Percentiles rank a stretch among this genome's conserved stretches.
phyloP scores from a whole-genome alignment of 2,113 vertebrate species.

The Marmota monax region DNA sequence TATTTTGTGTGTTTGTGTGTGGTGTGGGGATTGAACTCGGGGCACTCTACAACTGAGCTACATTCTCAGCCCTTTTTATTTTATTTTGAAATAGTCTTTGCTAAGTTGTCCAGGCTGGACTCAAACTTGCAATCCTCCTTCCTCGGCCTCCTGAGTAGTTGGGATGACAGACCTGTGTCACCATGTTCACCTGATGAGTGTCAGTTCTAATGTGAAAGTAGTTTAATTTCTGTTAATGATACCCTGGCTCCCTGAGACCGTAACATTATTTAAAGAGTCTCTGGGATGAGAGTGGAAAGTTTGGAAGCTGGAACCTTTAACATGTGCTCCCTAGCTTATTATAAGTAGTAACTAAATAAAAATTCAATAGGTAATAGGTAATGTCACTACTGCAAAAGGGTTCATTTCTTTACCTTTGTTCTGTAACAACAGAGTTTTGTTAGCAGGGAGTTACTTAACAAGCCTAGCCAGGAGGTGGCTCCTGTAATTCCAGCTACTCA shows the following conservation, averaged over 20 bases:
- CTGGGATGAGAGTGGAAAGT: background rate
- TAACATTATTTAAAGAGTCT: rapidly evolving
- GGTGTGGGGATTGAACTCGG: too few species aligned
- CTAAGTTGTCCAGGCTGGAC: too few species aligned
- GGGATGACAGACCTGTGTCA: background rate
- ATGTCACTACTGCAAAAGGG: background rate
- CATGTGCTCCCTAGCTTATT: background rate
- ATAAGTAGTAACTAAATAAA: background rate
- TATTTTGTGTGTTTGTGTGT: too few species aligned
- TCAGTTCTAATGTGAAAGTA: rapidly evolving
- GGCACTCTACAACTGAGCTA: too few species aligned
- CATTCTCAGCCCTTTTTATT: too few species aligned
- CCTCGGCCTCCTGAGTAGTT: too few species aligned
- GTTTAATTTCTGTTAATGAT: background rate
- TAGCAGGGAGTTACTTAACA: background rate
- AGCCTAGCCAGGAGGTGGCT: background rate
- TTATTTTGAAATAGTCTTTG: too few species aligned
- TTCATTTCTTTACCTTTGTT: background rate
- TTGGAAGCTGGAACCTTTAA: background rate
- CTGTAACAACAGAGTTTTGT: background rate
- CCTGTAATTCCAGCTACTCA: background rate
- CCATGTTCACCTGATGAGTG: too few species aligned
- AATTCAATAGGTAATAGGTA: too few species aligned
- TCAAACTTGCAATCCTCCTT: too few species aligned
- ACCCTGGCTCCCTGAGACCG: background rate